Conservation (phyloP, 2,797 vertebrate species). For the Myotis findleyi region DNA sequence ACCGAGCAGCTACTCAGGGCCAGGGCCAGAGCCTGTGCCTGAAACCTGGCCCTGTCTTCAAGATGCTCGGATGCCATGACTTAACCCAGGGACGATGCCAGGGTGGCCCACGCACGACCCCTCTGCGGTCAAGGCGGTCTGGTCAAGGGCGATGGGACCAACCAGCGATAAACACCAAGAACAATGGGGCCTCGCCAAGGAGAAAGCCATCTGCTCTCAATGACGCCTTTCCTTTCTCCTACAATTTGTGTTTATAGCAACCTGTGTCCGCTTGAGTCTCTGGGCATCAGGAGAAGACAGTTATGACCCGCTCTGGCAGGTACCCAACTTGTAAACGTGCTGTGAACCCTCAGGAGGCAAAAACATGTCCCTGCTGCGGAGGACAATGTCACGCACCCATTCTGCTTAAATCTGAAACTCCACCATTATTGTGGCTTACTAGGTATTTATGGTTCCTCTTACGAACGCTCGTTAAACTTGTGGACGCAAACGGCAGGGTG, state of each 20-base stretch:
- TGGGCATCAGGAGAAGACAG: fast-evolving
- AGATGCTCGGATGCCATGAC: background rate
- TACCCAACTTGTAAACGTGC: too few species aligned
- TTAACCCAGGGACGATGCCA: fast-evolving
- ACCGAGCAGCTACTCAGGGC: fast-evolving
- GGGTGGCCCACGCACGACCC: fast-evolving
- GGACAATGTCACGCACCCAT: background rate
- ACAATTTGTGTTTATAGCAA: fast-evolving
- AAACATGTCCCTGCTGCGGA: background rate
- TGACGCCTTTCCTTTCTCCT: background rate
- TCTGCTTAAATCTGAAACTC: background rate
- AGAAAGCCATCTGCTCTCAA: too few species aligned
- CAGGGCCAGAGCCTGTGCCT: background rate
- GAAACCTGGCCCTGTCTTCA: background rate
- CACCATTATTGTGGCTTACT: background rate
- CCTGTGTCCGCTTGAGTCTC: fast-evolving
- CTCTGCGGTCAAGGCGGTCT: fast-evolving
- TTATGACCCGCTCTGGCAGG: fast-evolving
- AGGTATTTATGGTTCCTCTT: background rate
- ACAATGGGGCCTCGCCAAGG: background rate
- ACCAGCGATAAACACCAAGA: background rate
- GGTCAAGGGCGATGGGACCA: fast-evolving
- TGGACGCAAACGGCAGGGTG: background rate
- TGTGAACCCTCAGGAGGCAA: fast-evolving
- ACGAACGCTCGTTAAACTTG: background rate